Evolutionary conservation across 2,888 invertebrate genomes (phyloP).

Genomic region (Nipponacmea schrenckii): DNA sequence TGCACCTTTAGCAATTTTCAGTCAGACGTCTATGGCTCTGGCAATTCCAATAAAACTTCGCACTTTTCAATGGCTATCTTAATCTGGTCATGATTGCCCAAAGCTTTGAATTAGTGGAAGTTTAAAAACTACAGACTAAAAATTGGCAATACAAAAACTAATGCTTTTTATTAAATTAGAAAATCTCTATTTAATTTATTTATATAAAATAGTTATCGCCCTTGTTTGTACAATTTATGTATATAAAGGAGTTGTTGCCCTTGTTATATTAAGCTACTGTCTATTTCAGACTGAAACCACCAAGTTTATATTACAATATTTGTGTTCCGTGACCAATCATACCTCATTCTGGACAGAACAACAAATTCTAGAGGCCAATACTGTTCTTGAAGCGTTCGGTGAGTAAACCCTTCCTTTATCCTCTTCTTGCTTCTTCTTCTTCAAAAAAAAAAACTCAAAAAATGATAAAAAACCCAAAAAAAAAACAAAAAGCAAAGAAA

Average conservation of each 20-base stretch:
- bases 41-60: too few relatives aligned
- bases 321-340: conserved; percentile 82
- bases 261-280: conserved; percentile 2
- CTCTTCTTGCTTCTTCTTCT: too few relatives aligned
- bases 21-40: too few relatives aligned
- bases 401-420: conserved; percentile 24
- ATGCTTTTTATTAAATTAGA: not conserved
- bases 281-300: conserved; percentile 83
- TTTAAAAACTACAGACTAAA: too few relatives aligned
- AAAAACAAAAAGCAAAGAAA: too few relatives aligned
- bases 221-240: not conserved
- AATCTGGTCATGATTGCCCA: too few relatives aligned
- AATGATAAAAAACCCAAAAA: too few relatives aligned
- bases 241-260: not conserved
- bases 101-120: too few relatives aligned
- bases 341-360: conserved; percentile 62
- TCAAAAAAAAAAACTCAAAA: too few relatives aligned
- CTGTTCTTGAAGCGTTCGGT: conserved; percentile 63
- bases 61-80: too few relatives aligned
- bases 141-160: too few relatives aligned
- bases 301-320: conserved; percentile 88
- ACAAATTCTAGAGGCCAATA: conserved; percentile 62
- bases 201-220: not conserved
- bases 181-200: not conserved
- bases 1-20: not conserved